A percentile compares a stretch with the other conserved stretches of the same genome.
Conservation (phyloP, 2,797 vertebrate species). For the Mallotus villosus region DNA sequence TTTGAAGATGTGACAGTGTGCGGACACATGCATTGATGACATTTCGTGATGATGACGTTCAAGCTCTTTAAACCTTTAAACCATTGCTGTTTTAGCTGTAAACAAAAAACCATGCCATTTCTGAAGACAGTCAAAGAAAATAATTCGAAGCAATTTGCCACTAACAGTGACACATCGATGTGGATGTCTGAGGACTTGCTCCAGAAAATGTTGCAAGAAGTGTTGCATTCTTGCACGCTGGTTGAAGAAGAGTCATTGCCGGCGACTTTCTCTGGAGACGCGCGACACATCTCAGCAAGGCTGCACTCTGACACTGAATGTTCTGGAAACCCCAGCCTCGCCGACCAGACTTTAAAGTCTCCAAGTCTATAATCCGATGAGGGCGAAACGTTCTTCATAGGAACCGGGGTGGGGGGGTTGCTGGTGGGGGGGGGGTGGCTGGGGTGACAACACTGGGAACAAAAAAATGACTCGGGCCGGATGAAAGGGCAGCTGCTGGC, state of each 20-base stretch:
- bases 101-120: no score
- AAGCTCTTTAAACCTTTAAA: no score
- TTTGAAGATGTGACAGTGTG: no score
- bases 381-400: not conserved
- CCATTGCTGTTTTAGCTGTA: no score
- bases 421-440: not conserved
- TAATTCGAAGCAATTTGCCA: slow-evolving; percentile 16
- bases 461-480: no score
- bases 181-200: slow-evolving; percentile 26
- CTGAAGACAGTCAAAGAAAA: no score
- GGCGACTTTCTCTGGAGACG: not conserved
- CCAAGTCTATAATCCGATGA: not conserved
- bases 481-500: not conserved
- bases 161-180: slow-evolving; percentile 27
- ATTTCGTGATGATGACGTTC: no score
- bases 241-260: not conserved
- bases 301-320: not conserved
- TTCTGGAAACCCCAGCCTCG: not conserved
- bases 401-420: not conserved
- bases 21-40: no score
- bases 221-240: not conserved
- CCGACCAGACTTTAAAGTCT: not conserved
- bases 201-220: not conserved
- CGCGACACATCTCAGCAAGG: not conserved
- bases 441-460: no score